phyloP scores from a whole-genome alignment of 2,113 vertebrate genomes.

The Rana temporaria region DNA sequence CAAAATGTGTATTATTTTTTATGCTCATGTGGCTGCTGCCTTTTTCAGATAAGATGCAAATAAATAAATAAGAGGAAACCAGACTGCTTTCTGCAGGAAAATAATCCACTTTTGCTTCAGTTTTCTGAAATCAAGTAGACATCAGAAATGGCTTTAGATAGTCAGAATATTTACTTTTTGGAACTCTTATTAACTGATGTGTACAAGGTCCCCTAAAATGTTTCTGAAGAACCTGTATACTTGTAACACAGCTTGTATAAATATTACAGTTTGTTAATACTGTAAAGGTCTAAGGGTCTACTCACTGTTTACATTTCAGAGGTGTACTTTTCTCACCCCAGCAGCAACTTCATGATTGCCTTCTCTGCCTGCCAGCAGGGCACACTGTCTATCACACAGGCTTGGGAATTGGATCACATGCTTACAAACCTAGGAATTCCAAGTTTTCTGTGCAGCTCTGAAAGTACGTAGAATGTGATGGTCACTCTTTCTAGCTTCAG shows the following conservation, averaged over 20 bases:
- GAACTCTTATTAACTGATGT: too few species aligned
- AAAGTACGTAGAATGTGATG: constrained; percentile 38
- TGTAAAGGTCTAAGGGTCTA: not conserved
- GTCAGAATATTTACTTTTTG: too few species aligned
- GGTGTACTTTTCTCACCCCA: constrained; percentile 43
- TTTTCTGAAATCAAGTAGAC: too few species aligned
- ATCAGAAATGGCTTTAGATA: too few species aligned
- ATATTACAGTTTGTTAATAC: constrained; percentile 3
- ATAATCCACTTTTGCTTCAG: too few species aligned
- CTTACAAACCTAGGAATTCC: constrained; percentile 40
- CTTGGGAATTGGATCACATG: constrained; percentile 53
- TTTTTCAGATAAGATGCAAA: too few species aligned
- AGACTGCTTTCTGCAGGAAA: too few species aligned
- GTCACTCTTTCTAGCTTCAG: constrained; percentile 39
- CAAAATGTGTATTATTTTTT: too few species aligned
- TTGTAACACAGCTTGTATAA: not conserved
- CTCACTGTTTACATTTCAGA: constrained; percentile 2
- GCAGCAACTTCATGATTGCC: constrained; percentile 22
- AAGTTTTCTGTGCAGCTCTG: constrained; percentile 10
- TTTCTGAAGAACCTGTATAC: too few species aligned
- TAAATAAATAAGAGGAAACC: too few species aligned
- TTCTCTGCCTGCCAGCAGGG: not conserved
- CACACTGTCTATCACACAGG: not conserved
- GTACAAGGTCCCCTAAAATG: too few species aligned
- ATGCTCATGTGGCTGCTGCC: too few species aligned